Evolutionary conservation across 2,888 invertebrate genomes (phyloP).

Genomic region (Scelioninae gen. 1): DNA sequence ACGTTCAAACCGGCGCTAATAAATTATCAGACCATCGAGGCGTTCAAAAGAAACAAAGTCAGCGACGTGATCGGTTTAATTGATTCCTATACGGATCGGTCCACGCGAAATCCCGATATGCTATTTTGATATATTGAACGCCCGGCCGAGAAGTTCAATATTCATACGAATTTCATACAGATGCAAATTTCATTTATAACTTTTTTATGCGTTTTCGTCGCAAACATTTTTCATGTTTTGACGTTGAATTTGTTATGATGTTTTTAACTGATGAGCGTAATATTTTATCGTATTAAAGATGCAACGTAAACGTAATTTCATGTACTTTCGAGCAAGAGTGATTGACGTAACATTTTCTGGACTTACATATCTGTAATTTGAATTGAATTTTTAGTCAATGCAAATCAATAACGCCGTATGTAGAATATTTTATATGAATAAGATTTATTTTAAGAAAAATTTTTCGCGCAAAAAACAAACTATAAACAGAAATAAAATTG

Average conservation of each 20-base stretch:
- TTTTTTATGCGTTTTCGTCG: conserved; percentile 22
- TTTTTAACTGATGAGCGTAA: conserved; percentile 21
- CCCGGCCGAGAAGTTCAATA: conserved; percentile 39
- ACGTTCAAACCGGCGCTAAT: conserved; percentile 26
- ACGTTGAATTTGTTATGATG: conserved; percentile 30
- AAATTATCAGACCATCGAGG: conserved; percentile 32
- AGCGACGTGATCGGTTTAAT: conserved; percentile 41
- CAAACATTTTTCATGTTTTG: conserved; percentile 41
- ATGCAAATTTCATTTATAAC: conserved; percentile 51
- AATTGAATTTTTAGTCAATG: too few relatives aligned
- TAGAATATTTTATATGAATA: too few relatives aligned
- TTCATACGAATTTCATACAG: conserved; percentile 48
- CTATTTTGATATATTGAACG: conserved; percentile 48
- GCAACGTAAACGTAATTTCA: too few relatives aligned
- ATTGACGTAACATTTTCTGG: not conserved
- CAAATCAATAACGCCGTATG: too few relatives aligned
- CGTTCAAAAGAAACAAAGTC: conserved; percentile 43
- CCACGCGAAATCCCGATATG: conserved; percentile 22
- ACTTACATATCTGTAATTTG: too few relatives aligned
- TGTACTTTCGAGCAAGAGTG: not conserved
- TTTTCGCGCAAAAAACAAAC: too few relatives aligned
- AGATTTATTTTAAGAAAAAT: too few relatives aligned
- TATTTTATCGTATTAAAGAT: conserved; percentile 21
- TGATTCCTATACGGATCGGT: conserved; percentile 22
- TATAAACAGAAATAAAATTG: too few relatives aligned